A percentile compares a stretch with the other conserved stretches of the same genome.
phyloP scores from a whole-genome alignment of 1,140 invertebrate genomes.

The Ostrea denselamellosa region DNA sequence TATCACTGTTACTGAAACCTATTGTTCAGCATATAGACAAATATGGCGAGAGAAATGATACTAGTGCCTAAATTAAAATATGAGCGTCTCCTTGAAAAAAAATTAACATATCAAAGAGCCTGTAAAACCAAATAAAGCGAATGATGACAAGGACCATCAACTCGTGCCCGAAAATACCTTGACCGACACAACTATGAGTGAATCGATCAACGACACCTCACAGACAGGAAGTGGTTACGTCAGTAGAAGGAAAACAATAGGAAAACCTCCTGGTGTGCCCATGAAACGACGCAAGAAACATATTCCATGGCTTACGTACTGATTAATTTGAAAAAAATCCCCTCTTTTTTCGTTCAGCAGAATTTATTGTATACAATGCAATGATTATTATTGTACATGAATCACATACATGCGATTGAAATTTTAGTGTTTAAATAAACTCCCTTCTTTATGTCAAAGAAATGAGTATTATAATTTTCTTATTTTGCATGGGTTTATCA shows the following conservation, averaged over 20 bases:
- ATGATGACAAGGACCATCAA: constrained; percentile 3
- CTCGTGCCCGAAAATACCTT: no score
- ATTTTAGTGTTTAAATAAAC: no score
- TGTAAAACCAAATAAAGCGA: not conserved
- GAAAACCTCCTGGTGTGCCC: no score
- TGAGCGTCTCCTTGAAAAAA: no score
- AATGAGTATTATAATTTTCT: no score
- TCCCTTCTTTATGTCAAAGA: no score
- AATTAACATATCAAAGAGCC: not conserved
- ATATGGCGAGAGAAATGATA: constrained; percentile 49
- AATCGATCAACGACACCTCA: constrained; percentile 35
- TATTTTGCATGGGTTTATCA: no score
- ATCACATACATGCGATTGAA: no score
- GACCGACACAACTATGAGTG: constrained; percentile 12
- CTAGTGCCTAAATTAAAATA: constrained; percentile 20
- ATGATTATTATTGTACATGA: no score
- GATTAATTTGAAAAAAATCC: constrained; percentile 32
- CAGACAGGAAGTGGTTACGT: constrained; percentile 29
- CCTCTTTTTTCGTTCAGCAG: not conserved
- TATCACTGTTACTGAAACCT: no score
- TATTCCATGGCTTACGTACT: not conserved
- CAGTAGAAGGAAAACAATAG: not conserved
- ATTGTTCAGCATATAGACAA: constrained; percentile 18
- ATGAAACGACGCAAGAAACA: no score
- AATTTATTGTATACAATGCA: constrained; percentile 31